These are phyloP conservation scores for Rhineura floridana DNA, from an alignment of 2,113 vertebrate species.

Conservation along the genomic window DNA sequence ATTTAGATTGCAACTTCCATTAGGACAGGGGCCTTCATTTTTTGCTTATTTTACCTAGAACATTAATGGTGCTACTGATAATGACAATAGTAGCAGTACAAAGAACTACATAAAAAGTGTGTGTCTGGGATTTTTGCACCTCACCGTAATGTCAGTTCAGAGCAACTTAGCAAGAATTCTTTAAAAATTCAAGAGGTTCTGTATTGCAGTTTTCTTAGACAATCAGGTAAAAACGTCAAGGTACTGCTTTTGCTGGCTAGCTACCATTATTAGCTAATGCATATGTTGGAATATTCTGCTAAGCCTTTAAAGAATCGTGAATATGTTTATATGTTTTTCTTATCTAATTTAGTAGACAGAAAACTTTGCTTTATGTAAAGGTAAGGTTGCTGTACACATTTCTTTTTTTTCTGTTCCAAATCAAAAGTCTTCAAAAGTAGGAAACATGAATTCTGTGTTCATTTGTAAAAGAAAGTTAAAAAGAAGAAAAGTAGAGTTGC, in stretches of 20 bases:
- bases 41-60: neutral
- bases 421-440: neutral
- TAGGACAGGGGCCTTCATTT: neutral
- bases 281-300: neutral
- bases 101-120: neutral
- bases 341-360: neutral
- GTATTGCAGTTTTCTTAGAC: neutral
- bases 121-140: slow-evolving; percentile 24
- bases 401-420: neutral
- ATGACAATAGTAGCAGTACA: neutral
- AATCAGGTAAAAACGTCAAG: neutral
- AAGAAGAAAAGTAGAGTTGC: neutral
- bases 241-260: neutral
- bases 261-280: neutral
- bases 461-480: neutral
- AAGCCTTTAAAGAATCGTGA: neutral
- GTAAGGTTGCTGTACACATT: neutral
- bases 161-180: neutral
- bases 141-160: slow-evolving; percentile 22
- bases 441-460: neutral
- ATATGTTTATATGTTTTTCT: neutral
- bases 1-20: neutral
- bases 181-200: neutral
- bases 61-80: neutral
- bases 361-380: neutral